Evolutionary conservation across 2,888 invertebrate genomes (phyloP).

Genomic region (Sinelater perroti): DNA sequence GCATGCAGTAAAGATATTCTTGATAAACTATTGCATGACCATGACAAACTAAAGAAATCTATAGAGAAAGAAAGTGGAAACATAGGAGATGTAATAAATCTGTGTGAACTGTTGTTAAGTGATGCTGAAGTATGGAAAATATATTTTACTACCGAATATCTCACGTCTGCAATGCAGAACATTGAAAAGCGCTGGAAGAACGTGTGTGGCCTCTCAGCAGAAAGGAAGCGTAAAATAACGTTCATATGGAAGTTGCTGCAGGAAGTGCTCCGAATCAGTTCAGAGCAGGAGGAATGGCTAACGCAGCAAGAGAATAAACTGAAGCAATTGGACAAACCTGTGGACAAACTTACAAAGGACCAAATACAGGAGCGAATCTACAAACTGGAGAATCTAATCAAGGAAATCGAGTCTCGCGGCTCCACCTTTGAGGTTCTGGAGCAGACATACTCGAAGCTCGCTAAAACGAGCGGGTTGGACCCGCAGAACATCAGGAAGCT

Average conservation of each 20-base stretch:
- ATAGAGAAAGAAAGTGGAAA: slow-evolving; percentile 81
- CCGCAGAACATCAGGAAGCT: slow-evolving; percentile 73
- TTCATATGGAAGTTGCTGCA: slow-evolving; percentile 69
- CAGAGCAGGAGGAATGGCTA: slow-evolving; percentile 70
- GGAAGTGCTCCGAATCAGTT: slow-evolving; percentile 66
- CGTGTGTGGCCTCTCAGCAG: slow-evolving; percentile 77
- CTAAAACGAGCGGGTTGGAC: slow-evolving; percentile 73
- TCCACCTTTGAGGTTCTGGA: slow-evolving; percentile 71
- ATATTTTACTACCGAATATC: slow-evolving; percentile 74
- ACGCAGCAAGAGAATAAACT: slow-evolving; percentile 70
- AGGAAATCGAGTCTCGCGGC: slow-evolving; percentile 66
- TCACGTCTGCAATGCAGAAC: slow-evolving; percentile 73
- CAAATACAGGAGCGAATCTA: slow-evolving; percentile 68
- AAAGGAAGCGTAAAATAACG: slow-evolving; percentile 74
- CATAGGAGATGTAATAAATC: slow-evolving; percentile 80
- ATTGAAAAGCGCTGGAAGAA: slow-evolving; percentile 83
- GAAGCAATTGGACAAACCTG: slow-evolving; percentile 66
- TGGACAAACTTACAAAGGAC: slow-evolving; percentile 66
- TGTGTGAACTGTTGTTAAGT: slow-evolving; percentile 79
- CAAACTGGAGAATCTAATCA: slow-evolving; percentile 64
- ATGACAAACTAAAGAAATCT: slow-evolving; percentile 76
- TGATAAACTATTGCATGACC: slow-evolving; percentile 74
- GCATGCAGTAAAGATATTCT: slow-evolving; percentile 71
- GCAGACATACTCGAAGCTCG: slow-evolving; percentile 74
- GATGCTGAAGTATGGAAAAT: slow-evolving; percentile 78